Conservation (phyloP, 2,888 invertebrate species). For the Hirtodrosophila confusa region DNA sequence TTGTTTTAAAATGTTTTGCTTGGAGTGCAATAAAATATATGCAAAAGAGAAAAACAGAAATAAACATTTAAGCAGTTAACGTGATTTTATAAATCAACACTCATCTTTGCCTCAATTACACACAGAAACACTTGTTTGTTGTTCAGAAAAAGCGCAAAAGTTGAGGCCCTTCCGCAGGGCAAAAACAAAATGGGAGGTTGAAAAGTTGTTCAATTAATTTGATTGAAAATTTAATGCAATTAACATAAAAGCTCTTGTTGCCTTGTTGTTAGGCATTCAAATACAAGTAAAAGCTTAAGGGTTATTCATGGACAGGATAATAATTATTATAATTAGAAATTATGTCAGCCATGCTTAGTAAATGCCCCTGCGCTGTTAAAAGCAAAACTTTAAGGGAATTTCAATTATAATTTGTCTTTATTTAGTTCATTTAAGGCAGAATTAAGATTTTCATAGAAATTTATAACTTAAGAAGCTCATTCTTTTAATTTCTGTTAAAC, state of each 20-base stretch:
- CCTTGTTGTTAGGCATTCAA: too few species aligned
- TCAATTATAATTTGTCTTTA: too few species aligned
- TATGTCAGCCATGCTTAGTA: neutral
- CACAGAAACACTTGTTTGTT: neutral
- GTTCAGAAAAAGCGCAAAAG: constrained; percentile 18
- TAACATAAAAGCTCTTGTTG: constrained; percentile 42
- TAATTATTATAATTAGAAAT: constrained; percentile 22
- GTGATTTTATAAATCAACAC: constrained; percentile 24
- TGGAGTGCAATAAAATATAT: constrained; percentile 1
- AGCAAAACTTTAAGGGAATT: too few species aligned
- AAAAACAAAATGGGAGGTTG: constrained; percentile 6
- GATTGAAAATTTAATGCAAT: constrained; percentile 62
- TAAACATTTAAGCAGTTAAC: constrained; percentile 3
- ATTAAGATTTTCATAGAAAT: too few species aligned
- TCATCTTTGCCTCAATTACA: constrained; percentile 6
- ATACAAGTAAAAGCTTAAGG: neutral
- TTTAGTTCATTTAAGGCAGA: too few species aligned
- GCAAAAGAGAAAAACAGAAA: neutral
- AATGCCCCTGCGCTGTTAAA: too few species aligned
- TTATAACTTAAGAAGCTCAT: too few species aligned
- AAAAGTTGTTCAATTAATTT: constrained; percentile 58
- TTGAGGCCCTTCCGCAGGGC: neutral
- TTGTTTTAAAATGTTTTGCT: neutral
- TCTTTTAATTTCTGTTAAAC: too few species aligned
- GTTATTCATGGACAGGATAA: constrained; percentile 20